Evolutionary conservation across 2,797 vertebrate species (phyloP).

Genomic region (Synaphobranchus kaupii): DNA sequence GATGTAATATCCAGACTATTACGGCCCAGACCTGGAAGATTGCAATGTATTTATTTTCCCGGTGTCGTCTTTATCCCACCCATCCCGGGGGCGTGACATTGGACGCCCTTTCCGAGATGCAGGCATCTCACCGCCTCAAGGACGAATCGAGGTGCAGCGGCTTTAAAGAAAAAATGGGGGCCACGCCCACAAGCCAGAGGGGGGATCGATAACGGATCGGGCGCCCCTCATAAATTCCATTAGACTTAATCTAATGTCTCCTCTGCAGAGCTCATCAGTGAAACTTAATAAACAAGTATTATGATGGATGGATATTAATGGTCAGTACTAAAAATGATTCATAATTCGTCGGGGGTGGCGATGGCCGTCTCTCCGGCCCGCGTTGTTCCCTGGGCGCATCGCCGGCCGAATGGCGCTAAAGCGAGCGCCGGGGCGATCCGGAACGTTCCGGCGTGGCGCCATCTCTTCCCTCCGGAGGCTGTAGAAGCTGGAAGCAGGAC

Average conservation of each 20-base stretch:
- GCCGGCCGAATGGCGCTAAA: background rate
- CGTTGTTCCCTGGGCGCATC: background rate
- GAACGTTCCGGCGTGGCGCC: background rate
- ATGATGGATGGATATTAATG: conserved; percentile 52
- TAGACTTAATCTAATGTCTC: conserved; percentile 55
- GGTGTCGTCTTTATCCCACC: conserved; percentile 52
- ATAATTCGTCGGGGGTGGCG: background rate
- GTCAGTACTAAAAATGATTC: conserved; percentile 46
- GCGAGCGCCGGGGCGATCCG: background rate
- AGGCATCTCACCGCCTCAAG: conserved; percentile 67
- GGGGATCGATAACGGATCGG: conserved; percentile 8
- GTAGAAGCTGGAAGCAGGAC: conserved; percentile 86
- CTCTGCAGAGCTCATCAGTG: conserved; percentile 36
- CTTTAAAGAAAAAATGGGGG: background rate
- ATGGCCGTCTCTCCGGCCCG: background rate
- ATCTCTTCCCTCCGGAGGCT: conserved; percentile 14
- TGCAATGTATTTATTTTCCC: conserved; percentile 69
- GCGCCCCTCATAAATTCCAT: conserved; percentile 42
- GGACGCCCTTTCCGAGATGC: conserved; percentile 64
- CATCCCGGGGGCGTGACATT: conserved; percentile 68
- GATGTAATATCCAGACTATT: conserved; percentile 74
- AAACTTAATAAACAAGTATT: conserved; percentile 38
- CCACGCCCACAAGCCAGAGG: background rate
- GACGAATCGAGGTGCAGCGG: conserved; percentile 37
- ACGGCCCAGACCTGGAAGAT: conserved; percentile 61